Base-by-base conservation (phyloP, 2,113 vertebrate genomes). In the Pteronura brasiliensis region DNA sequence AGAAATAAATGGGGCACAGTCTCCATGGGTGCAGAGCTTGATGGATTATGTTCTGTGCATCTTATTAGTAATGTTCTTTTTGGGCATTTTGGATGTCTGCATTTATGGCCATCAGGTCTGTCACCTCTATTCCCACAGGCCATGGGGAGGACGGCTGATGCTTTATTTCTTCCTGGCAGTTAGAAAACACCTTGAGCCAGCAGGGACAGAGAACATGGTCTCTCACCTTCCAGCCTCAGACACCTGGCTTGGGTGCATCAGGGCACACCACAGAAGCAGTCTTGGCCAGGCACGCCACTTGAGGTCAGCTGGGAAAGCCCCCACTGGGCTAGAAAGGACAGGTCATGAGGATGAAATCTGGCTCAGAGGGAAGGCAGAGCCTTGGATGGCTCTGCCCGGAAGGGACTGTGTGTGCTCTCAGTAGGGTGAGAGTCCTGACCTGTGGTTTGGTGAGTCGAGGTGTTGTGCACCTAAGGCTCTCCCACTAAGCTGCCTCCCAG, bases 401-500 rank as follows among this genome's bases (percentile, higher is more conserved):
- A 82, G 74, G 11, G 31, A 25, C 14, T 20, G 18, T 4, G 0
- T 7, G 34, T 14, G 6, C 27, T 67, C 10, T 81, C 21, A 6
- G 34, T 13, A n/a, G 15, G 29, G 7, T 15, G 27, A 91, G 39
- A 3, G 15, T 47, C 91, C 34, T 82, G 67, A 27, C 55, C n/a
- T 52, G 74, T 1, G 14, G 65, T 84, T 94, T 52, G 29, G 71
- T 47, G 65, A 93, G 76, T 49, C 0, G 0, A 76, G 63, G 42
- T 82, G 61, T 52, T 77, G 11, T 25, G 13, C 3, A 77, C 47
- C 89, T 95, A 4, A 23, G 20, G 42, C 49, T 77, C 20, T 90
- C 79, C 27, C 82, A 36, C 61, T 92, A 86, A 92, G 71, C 76
- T 93, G 92, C 81, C 85, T 96, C 20, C 36, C 71, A 95, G 97